Conservation (phyloP, 2,888 invertebrate species). For the Oxycera nigricornis region DNA sequence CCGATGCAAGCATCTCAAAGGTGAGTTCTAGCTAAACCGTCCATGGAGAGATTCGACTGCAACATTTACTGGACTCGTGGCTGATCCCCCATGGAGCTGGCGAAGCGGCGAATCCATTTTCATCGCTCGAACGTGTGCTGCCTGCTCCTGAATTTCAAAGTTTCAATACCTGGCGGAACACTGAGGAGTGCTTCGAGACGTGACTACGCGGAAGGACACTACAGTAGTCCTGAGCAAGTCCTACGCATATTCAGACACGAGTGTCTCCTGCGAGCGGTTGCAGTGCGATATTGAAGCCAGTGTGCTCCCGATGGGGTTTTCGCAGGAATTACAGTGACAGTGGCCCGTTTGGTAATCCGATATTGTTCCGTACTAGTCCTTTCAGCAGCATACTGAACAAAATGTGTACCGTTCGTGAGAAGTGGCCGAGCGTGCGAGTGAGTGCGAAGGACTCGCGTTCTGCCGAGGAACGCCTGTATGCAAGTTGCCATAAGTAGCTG, state of each 20-base stretch:
- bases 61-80: too few relatives aligned
- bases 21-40: too few relatives aligned
- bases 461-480: conserved; percentile 27
- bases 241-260: conserved; percentile 32
- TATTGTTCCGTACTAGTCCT: conserved; percentile 16
- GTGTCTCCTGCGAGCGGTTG: background rate
- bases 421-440: background rate
- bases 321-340: background rate
- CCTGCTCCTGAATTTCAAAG: conserved; percentile 7
- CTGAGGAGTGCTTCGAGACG: background rate
- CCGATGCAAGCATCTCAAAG: too few relatives aligned
- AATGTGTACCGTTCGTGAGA: conserved; percentile 39
- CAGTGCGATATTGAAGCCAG: background rate
- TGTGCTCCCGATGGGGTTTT: background rate
- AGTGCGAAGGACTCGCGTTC: background rate
- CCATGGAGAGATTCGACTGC: too few relatives aligned
- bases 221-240: conserved; percentile 25
- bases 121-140: too few relatives aligned
- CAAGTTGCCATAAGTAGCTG: conserved; percentile 34
- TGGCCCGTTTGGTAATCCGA: conserved; percentile 3
- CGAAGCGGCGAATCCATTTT: too few relatives aligned
- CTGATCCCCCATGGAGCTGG: too few relatives aligned
- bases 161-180: background rate
- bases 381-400: conserved; percentile 15
- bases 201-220: conserved; percentile 20